phyloP scores from a whole-genome alignment of 2,888 invertebrate genomes.

The Drosophila quinaria region DNA sequence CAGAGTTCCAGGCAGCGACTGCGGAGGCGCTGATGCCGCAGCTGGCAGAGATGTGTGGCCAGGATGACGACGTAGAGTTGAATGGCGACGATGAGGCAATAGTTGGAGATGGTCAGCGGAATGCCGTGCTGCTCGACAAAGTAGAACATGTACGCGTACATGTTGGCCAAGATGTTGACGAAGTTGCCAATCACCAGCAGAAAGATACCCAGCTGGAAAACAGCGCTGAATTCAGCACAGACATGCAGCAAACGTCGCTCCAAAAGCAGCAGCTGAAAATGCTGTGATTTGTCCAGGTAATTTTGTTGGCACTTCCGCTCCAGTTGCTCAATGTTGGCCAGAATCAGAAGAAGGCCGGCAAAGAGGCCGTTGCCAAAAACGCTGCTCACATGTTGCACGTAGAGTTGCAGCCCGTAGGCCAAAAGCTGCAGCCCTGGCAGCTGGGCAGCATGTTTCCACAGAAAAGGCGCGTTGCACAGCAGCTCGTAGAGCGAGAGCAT shows the following conservation, averaged over 20 bases:
- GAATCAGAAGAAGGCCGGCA: constrained; percentile 63
- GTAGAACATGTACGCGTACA: constrained; percentile 82
- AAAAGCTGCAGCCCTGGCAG: constrained; percentile 62
- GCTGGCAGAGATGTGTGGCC: constrained; percentile 65
- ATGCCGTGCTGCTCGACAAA: constrained; percentile 68
- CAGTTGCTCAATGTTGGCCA: constrained; percentile 65
- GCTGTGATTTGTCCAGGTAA: not conserved
- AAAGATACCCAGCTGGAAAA: constrained; percentile 76
- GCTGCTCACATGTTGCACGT: constrained; percentile 72
- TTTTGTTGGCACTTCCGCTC: constrained; percentile 46
- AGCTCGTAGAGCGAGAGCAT: constrained; percentile 71
- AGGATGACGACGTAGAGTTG: constrained; percentile 71
- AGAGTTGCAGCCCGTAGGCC: constrained; percentile 72
- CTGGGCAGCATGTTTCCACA: constrained; percentile 53
- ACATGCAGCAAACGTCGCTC: constrained; percentile 57
- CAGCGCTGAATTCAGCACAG: constrained; percentile 39
- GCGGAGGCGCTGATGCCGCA: constrained; percentile 56
- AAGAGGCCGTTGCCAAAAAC: constrained; percentile 77
- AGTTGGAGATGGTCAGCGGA: constrained; percentile 76
- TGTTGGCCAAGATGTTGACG: constrained; percentile 77
- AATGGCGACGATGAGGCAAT: constrained; percentile 61
- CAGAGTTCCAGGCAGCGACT: constrained; percentile 55
- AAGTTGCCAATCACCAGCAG: constrained; percentile 75
- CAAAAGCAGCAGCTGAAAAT: constrained; percentile 36
- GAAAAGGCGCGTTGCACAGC: constrained; percentile 76